A percentile compares a stretch with the other conserved stretches of the same genome.
These are phyloP conservation scores for Puma concolor DNA, from an alignment of 2,113 vertebrate species.

Conservation along the genomic window DNA sequence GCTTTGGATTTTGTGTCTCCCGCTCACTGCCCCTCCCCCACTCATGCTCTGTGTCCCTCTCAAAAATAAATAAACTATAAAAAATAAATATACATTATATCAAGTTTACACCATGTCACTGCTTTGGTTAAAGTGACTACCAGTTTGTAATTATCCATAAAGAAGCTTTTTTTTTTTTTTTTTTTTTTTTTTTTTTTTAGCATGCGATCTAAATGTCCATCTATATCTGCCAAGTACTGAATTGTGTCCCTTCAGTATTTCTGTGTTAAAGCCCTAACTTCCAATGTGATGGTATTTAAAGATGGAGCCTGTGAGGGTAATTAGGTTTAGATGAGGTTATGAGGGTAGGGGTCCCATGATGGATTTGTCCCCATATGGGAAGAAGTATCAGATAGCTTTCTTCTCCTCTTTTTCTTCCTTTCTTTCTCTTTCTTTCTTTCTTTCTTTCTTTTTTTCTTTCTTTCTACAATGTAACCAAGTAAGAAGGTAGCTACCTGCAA, in stretches of 20 bases:
- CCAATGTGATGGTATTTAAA: background rate
- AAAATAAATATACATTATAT: background rate
- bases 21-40: no score
- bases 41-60: no score
- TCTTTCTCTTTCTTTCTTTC: background rate
- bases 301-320: background rate
- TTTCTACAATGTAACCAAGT: background rate
- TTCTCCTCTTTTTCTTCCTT: background rate
- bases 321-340: background rate
- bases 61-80: no score
- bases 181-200: background rate
- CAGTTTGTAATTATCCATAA: background rate
- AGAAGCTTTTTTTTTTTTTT: rapidly evolving
- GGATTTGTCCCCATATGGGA: background rate
- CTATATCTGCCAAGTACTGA: background rate
- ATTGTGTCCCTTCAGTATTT: background rate
- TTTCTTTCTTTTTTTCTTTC: background rate
- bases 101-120: background rate
- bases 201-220: background rate
- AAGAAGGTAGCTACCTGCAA: background rate
- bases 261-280: background rate
- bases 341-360: background rate
- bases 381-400: background rate
- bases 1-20: no score
- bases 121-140: background rate